These are phyloP conservation scores for Silurus lanzhouensis DNA, from an alignment of 2,797 vertebrate genomes.

Conservation along the genomic window DNA sequence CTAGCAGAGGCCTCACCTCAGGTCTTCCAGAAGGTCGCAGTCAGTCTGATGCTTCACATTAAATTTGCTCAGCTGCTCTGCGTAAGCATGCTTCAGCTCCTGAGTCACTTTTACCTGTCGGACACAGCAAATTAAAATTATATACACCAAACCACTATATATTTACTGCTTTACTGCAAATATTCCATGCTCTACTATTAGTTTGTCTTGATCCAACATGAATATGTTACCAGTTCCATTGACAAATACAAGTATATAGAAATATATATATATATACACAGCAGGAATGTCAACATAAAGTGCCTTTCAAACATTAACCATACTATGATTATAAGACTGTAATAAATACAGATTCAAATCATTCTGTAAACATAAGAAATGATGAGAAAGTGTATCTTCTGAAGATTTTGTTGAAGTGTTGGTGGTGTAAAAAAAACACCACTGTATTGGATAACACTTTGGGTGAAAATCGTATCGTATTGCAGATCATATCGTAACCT, in stretches of 20 bases:
- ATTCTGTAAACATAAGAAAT: not conserved
- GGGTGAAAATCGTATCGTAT: not conserved
- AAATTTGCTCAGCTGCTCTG: conserved; percentile 91
- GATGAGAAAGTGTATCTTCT: not conserved
- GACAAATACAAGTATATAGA: too few species aligned
- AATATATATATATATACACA: not conserved
- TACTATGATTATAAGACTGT: too few species aligned
- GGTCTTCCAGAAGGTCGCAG: conserved; percentile 94
- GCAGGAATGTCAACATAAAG: not conserved
- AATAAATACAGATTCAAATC: not conserved
- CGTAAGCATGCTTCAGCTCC: conserved; percentile 92
- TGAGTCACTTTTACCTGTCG: conserved; percentile 93
- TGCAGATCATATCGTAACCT: not conserved
- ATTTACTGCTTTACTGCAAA: not conserved
- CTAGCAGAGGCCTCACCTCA: conserved; percentile 77
- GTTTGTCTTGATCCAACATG: not conserved
- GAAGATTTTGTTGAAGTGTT: not conserved
- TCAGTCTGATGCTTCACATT: conserved; percentile 95
- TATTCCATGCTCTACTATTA: not conserved
- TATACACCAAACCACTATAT: too few species aligned
- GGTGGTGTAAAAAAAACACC: not conserved
- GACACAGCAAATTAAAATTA: not conserved
- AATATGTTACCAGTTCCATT: not conserved
- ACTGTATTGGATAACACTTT: not conserved
- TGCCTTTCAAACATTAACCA: not conserved